Conservation (phyloP, 2,113 vertebrate species). For the Apteryx mantelli region DNA sequence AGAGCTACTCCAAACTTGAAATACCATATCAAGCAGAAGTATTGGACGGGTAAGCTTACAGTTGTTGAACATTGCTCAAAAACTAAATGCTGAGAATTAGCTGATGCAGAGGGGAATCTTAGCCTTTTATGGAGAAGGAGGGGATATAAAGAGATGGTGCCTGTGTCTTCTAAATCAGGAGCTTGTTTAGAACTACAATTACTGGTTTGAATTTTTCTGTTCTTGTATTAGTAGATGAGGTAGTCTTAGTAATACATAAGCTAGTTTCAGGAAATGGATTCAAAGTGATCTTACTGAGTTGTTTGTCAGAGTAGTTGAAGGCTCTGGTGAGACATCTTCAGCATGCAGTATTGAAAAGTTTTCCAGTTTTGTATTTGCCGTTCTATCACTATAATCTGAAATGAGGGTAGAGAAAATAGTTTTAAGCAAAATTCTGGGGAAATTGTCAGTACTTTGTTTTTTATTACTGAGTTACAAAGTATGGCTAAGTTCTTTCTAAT, state of each 20-base stretch:
- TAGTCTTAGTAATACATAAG: background rate
- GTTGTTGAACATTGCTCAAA: background rate
- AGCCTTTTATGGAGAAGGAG: background rate
- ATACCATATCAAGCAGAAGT: constrained; percentile 98
- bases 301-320: background rate
- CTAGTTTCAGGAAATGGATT: background rate
- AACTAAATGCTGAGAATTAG: background rate
- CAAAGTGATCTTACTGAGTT: background rate
- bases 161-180: background rate
- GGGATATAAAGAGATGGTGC: background rate
- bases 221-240: background rate
- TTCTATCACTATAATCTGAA: background rate
- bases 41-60: constrained; percentile 92
- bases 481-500: background rate
- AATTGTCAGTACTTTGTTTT: background rate
- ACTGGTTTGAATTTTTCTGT: background rate
- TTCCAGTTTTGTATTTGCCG: background rate
- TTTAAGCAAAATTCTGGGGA: background rate
- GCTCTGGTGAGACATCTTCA: background rate
- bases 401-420: background rate
- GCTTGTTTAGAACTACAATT: background rate
- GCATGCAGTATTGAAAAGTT: background rate
- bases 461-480: background rate
- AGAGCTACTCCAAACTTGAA: constrained; percentile 99
- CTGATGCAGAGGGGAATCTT: background rate